These are phyloP conservation scores for Thymelicus acteon DNA, from an alignment of 2,888 invertebrate genomes.

Conservation along the genomic window DNA sequence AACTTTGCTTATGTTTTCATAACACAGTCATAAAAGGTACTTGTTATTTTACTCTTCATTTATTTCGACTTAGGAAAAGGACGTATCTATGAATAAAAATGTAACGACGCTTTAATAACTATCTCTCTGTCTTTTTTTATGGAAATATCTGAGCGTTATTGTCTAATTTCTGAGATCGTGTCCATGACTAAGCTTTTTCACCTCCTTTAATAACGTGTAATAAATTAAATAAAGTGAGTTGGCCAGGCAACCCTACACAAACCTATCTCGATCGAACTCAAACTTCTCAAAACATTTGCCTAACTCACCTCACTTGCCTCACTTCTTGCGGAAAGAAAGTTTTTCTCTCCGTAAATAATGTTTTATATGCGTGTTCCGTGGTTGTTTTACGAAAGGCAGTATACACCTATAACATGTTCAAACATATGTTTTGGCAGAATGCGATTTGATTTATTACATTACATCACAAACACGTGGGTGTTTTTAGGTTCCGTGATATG, in stretches of 20 bases:
- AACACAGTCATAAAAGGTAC: too few species aligned
- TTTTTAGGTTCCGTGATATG: too few species aligned
- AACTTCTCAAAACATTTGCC: constrained; percentile 2
- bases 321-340: constrained; percentile 19
- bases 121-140: too few species aligned
- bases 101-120: too few species aligned
- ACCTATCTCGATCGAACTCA: neutral
- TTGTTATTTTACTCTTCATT: too few species aligned
- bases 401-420: neutral
- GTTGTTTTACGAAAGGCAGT: constrained; percentile 5
- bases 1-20: too few species aligned
- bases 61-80: too few species aligned
- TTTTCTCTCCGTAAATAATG: constrained; percentile 18
- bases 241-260: neutral
- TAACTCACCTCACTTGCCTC: constrained; percentile 10
- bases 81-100: too few species aligned
- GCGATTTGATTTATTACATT: neutral
- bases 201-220: too few species aligned
- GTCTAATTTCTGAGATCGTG: too few species aligned
- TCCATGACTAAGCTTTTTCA: too few species aligned
- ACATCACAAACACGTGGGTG: neutral
- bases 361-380: constrained; percentile 19
- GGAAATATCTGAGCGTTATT: too few species aligned
- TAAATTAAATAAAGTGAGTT: neutral
- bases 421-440: neutral